These are phyloP conservation scores for Patiria miniata DNA, from an alignment of 35 echinoderm and acorn worm genomes.

Conservation along the genomic window DNA sequence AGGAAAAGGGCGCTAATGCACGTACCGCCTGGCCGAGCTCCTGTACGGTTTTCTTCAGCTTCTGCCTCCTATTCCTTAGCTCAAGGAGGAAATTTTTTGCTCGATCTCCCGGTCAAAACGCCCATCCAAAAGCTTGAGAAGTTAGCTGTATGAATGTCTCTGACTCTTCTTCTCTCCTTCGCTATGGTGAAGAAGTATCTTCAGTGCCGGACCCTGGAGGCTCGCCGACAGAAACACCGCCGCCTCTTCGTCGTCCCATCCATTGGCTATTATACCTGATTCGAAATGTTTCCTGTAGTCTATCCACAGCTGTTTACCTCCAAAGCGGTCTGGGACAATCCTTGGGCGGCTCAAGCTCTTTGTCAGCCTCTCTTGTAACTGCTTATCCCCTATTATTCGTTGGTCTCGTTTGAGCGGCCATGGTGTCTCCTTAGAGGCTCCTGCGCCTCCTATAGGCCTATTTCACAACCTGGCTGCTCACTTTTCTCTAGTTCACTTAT, in stretches of 20 bases:
- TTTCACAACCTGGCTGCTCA: too few relatives aligned
- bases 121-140: background rate
- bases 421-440: background rate
- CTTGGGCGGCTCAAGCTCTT: background rate
- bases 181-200: background rate
- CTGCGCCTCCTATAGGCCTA: background rate
- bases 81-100: too few relatives aligned
- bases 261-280: too few relatives aligned
- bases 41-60: too few relatives aligned
- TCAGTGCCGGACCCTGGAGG: too few relatives aligned
- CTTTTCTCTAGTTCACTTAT: too few relatives aligned
- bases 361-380: too few relatives aligned
- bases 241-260: constrained; percentile 6
- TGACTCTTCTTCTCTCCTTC: background rate
- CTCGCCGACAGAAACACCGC: too few relatives aligned
- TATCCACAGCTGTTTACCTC: constrained; percentile 44
- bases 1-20: too few relatives aligned
- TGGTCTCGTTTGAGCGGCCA: too few relatives aligned
- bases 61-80: too few relatives aligned
- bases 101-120: constrained; percentile 44
- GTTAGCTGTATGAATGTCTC: constrained; percentile 8
- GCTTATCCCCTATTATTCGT: background rate
- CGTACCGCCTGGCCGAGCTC: too few relatives aligned
- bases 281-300: constrained; percentile 50
- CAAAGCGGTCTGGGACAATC: background rate